phyloP scores from a whole-genome alignment of 2,113 vertebrate species.

The Noctilio leporinus region DNA sequence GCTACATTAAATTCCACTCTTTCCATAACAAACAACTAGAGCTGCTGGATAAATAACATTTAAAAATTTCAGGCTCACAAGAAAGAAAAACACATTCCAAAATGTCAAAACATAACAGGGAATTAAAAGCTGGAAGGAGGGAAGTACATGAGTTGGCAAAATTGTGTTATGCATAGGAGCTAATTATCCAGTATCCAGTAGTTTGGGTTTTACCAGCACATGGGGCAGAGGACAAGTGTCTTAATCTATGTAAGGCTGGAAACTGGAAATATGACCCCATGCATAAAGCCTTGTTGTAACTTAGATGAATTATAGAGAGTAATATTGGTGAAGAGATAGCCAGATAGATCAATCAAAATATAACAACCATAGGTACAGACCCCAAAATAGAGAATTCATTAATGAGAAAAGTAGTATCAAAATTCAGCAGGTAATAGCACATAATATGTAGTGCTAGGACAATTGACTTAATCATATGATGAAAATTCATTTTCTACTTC shows the following conservation, averaged over 20 bases:
- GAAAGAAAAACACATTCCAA: background rate
- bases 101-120: background rate
- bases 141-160: background rate
- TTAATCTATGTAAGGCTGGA: background rate
- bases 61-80: background rate
- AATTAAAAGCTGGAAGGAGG: background rate
- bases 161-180: fast-evolving
- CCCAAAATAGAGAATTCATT: background rate
- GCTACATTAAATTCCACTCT: background rate
- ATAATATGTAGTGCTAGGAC: background rate
- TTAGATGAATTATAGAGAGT: background rate
- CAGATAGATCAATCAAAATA: background rate
- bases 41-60: background rate
- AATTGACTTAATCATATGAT: background rate
- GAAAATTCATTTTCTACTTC: background rate
- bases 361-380: background rate
- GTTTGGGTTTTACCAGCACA: background rate
- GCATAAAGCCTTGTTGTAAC: background rate
- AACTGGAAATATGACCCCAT: background rate
- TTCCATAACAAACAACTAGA: background rate
- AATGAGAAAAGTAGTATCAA: background rate
- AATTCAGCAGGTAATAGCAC: background rate
- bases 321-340: background rate
- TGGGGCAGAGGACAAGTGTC: background rate
- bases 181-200: background rate